phyloP scores from a whole-genome alignment of 64 coral and sea anemone genomes.

The Platygyra sinensis region DNA sequence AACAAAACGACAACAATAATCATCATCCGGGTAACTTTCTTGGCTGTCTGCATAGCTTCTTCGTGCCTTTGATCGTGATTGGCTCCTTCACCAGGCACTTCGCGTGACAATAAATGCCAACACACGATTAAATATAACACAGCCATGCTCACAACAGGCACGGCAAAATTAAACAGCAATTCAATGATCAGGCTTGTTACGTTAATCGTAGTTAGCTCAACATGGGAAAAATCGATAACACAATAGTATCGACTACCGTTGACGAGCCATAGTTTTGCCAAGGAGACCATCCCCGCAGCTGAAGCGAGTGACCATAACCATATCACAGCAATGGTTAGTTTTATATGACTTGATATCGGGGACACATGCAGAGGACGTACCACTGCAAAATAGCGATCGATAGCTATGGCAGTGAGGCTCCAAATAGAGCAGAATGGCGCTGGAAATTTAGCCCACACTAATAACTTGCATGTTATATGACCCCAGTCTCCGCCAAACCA shows the following conservation, averaged over 20 bases:
- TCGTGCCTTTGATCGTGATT: not conserved
- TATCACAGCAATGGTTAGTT: not conserved
- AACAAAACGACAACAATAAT: not conserved
- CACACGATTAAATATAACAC: not conserved
- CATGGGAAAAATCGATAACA: not conserved
- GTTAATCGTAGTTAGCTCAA: not conserved
- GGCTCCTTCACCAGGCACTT: slow-evolving; percentile 1
- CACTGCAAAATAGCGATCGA: slow-evolving; percentile 9
- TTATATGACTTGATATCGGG: not conserved
- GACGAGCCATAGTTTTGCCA: not conserved
- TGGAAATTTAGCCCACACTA: not conserved
- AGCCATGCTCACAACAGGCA: not conserved
- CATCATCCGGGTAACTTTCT: slow-evolving; percentile 15
- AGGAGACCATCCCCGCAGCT: not conserved
- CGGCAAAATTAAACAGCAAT: not conserved
- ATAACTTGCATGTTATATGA: not conserved
- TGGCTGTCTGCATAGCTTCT: not conserved
- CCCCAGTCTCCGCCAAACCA: slow-evolving; percentile 13
- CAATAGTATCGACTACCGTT: not conserved
- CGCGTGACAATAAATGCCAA: not conserved
- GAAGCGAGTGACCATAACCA: not conserved
- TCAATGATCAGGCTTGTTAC: not conserved
- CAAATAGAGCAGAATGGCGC: not conserved
- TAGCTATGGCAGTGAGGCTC: not conserved
- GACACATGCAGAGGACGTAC: not conserved